Evolutionary conservation across 2,888 invertebrate species (phyloP), one percentile per base, ranked within the genome.

Genomic region (Dynastes grantii): DNA sequence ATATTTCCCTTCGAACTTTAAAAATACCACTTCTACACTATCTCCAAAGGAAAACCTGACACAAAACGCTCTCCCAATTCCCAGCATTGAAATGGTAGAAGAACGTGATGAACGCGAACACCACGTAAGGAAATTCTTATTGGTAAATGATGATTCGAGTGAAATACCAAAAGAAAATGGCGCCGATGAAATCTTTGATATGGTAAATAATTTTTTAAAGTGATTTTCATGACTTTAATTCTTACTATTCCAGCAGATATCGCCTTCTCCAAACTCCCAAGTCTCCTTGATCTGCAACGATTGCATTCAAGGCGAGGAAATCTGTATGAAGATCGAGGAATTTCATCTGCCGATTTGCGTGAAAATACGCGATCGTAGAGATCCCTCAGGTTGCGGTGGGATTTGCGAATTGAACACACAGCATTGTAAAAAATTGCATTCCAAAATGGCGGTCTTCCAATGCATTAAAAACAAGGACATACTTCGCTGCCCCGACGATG

Each of bases 371-470:
- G 88, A 89, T 81, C 53, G 71, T 11, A 85, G 84, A 22, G 89
- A 89, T 81, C 88, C 88, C 0, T 89, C 89, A 87, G 93, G 93
- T 77, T 94, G 93, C 85, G 93, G 93, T 5, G 93, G 94, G 2
- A 88, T 92, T 5, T 94, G 94, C 84, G 90, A 91, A 45, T 86
- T 93, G 78, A 92, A 92, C 83, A 91, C 90, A 0, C 93, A 94
- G 84, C 92, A 92, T 76, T 94, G 94, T 85, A 92, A 92, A 83
- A 86, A 91, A 63, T 89, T 94, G 65, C 92, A 93, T 83, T 89
- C 88, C 77, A 86, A 89, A 5, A 87, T 89, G 5, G 89, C 89
- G 5, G 90, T 92, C 6, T 90, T 84, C 76, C 87, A 88, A 89
- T 92, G 91, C 84, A 91, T 92, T 63, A 90, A 92, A 83, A 86